Base-by-base conservation (phyloP, 92 coral and sea anemone species). In the Bergia sp. region DNA sequence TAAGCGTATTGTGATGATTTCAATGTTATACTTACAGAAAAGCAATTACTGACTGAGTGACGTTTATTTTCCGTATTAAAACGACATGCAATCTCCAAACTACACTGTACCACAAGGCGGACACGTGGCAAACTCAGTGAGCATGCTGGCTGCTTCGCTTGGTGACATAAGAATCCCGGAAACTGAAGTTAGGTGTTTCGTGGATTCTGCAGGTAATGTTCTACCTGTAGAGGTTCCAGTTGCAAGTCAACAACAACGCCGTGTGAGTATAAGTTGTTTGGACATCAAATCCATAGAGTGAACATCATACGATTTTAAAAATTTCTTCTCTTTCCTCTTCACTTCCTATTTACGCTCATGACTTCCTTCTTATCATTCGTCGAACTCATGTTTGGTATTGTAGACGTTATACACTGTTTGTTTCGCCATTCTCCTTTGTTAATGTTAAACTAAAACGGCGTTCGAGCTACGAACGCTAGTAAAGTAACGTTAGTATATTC, bases 121-220 rank as follows among this genome's bases (percentile, higher is more conserved):
- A 21, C 69, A 61, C 29, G 21, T 7, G 20, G 29, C 12, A 18
- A 61, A 1, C 69, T 6, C 4, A 61, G 20, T 61, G 69, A 3
- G 20, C 29, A 18, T 21, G 69, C 29, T 61, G 29, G 7, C 69
- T 61, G 23, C 23, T 20, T 61, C 69, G 7, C n/a, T 16, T 18
- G 41, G 42, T 8, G 16, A 42, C 1, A 57, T 37, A n/a, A 72
- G 47, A 47, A 47, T 36, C 10, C 18, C 57, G 21, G 67, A 84
- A 47, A 71, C 87, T 44, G 87, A 84, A 71, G 72, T 72, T 23
- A 72, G 87, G 50, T 84, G 87, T 45, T 84, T 43, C 29, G 87
- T 84, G 29, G 87, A 84, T 45, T 45, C 79, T 6, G 21, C 71
- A 37, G 87, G 87, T 3, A 84, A 71, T 6, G 87, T 84, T 45